phyloP scores from a whole-genome alignment of 2,113 vertebrate genomes.

The Bos javanicus region DNA sequence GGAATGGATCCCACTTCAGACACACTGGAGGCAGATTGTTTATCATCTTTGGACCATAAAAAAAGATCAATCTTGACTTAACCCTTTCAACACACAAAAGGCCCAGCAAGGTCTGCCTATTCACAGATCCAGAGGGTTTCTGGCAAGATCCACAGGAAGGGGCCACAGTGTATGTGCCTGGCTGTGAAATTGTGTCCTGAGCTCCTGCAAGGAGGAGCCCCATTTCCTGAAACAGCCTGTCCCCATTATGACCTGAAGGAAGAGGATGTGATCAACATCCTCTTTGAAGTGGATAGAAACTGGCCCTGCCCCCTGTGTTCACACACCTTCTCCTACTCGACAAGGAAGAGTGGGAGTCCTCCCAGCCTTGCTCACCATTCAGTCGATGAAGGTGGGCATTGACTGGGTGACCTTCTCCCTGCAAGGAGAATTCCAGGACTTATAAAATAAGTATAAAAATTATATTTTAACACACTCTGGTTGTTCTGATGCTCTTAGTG shows the following conservation, averaged over 20 bases:
- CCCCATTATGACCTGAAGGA: background rate
- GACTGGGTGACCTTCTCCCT: background rate
- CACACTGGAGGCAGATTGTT: background rate
- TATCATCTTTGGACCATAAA: background rate
- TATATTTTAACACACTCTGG: background rate
- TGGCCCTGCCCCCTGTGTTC: background rate
- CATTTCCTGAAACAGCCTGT: background rate
- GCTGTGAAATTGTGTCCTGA: background rate
- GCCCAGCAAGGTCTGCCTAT: background rate
- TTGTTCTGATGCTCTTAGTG: background rate
- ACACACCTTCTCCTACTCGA: background rate
- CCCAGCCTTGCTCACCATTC: background rate
- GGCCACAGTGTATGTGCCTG: background rate
- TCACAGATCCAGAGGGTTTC: background rate
- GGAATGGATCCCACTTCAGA: background rate
- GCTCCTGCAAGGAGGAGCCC: background rate
- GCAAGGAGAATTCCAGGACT: background rate
- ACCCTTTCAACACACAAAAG: background rate
- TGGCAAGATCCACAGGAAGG: background rate
- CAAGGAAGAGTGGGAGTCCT: background rate
- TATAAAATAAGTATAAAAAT: background rate
- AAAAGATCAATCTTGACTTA: background rate
- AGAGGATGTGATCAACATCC: conserved; percentile 51
- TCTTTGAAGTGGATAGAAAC: background rate
- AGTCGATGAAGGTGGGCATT: background rate